Evolutionary conservation across 1,140 invertebrate genomes (phyloP).

Genomic region (Steinernema feltiae): DNA sequence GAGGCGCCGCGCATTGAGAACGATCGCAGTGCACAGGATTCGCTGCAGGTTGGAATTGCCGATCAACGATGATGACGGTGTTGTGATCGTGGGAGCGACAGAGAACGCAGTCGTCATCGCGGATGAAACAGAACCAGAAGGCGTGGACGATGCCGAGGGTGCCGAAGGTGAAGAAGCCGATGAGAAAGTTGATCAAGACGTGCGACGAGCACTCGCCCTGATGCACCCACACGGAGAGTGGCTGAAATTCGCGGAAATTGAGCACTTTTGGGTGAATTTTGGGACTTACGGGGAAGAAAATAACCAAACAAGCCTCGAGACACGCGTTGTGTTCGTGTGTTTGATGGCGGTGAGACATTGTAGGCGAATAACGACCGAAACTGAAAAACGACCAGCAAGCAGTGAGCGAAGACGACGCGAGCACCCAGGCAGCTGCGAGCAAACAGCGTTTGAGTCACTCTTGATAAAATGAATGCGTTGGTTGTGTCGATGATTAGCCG

Average conservation of each 20-base stretch:
- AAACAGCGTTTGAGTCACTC: not conserved
- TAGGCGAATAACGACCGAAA: not conserved
- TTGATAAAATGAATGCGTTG: too few relatives aligned
- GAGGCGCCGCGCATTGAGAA: too few relatives aligned
- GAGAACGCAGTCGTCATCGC: not conserved
- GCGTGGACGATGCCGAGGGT: not conserved
- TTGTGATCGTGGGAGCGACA: not conserved
- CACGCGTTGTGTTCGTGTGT: constrained; percentile 66
- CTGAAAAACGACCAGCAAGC: not conserved
- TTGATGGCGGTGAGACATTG: constrained; percentile 72
- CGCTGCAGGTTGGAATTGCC: not conserved
- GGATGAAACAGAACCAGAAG: not conserved
- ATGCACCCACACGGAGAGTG: not conserved
- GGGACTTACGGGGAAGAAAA: not conserved
- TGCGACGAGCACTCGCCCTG: not conserved
- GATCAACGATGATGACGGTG: not conserved
- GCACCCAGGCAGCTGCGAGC: not conserved
- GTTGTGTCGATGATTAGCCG: too few relatives aligned
- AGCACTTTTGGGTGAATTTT: not conserved
- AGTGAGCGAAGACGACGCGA: not conserved
- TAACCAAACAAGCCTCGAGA: not conserved
- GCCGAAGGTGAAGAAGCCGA: not conserved
- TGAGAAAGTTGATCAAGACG: not conserved
- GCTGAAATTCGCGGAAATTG: not conserved
- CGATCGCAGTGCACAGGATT: not conserved